Base-by-base conservation (phyloP, 1,140 invertebrate species). In the Brachionus sp. region DNA sequence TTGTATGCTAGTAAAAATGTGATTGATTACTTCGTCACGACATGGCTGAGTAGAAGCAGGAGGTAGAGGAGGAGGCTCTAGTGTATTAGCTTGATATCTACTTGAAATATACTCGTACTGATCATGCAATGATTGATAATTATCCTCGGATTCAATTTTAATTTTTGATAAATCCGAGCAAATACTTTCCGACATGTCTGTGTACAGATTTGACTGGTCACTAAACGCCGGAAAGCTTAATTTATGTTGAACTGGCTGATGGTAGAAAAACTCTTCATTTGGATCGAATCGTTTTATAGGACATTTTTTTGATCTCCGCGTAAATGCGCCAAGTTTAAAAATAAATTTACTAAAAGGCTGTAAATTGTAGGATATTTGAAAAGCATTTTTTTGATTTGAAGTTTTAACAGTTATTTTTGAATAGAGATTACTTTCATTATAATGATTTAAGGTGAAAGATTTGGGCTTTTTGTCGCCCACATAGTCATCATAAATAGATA, bases 181-280 rank as follows among this genome's bases (percentile, higher is more conserved):
- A 19, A 70, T 70, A 25, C 70, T 75, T 16, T 75, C 70, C 12
- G 70, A 75, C 70, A 75, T 75, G 19, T 75, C 70, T 12, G 70
- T 46, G 70, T 75, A 75, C 33, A 75, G 25, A 75, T 75, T 75
- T 9, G 66, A 75, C 44, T 75, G 42, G 6, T 46, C 70, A 25
- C 19, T 44, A 39, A 75, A 75, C 23, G 0, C n/a, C 0, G 37
- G 33, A 0, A 16, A 19, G 35, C 37, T 39, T 23, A 70, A 3
- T 9, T 70, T 70, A 12, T 70, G 66, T 7, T n/a, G 66, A 19
- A 70, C n/a, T 4, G 66, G 33, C 16, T 39, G 35, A 33, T 23
- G 42, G 6, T 39, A 19, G 44, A 46, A 75, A 29, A 75, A 75
- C 33, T 75, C 39, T 75, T 75, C 70, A n/a, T 75, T 75, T 12